Conservation (phyloP, 2,797 vertebrate genomes). For the Chiloscyllium punctatum region DNA sequence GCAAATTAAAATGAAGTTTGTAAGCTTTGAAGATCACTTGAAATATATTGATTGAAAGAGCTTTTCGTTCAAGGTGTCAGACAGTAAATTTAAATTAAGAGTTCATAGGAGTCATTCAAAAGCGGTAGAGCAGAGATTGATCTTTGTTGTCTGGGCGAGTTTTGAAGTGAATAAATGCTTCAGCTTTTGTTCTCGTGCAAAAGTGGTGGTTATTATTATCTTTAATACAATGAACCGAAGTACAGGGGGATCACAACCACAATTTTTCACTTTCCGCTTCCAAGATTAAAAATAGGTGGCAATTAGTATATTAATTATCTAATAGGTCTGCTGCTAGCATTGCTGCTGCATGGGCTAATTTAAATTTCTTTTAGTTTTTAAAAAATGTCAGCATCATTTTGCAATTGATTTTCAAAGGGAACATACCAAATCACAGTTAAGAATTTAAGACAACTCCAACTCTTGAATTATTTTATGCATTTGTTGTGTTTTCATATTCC, state of each 20-base stretch:
- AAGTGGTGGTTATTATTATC: not conserved
- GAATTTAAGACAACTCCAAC: not conserved
- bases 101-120: not conserved
- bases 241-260: not conserved
- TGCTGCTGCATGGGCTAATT: not conserved
- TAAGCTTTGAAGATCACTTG: constrained; percentile 2
- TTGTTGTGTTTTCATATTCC: not conserved
- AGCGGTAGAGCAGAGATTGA: constrained; percentile 17
- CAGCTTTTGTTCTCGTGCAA: not conserved
- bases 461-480: not conserved
- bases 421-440: not conserved
- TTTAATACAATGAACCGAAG: not conserved
- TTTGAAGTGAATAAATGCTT: not conserved
- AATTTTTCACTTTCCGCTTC: not conserved
- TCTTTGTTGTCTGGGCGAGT: not conserved
- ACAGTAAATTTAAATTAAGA: not conserved
- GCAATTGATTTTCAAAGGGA: not conserved
- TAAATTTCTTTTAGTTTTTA: not conserved
- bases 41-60: not conserved
- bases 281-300: not conserved
- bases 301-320: not conserved
- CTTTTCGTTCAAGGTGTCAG: not conserved
- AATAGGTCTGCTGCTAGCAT: not conserved
- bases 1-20: not conserved
- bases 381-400: not conserved